Conservation (phyloP, 2,797 vertebrate species). For the Danio aesculapii region DNA sequence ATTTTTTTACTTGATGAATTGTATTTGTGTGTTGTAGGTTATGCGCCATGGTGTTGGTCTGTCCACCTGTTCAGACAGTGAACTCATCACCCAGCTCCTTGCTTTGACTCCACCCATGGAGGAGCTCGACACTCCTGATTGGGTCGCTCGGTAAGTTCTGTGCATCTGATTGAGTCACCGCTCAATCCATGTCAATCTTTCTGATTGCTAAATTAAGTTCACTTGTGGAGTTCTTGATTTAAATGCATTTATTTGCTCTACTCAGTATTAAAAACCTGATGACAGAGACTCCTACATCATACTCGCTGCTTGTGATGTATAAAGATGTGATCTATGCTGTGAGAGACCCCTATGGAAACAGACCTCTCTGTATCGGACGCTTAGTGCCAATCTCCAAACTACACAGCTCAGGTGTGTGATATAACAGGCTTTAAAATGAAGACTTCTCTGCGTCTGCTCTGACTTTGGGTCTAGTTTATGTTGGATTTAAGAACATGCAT, state of each 20-base stretch:
- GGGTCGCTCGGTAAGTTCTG: constrained; percentile 91
- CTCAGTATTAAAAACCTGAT: constrained; percentile 96
- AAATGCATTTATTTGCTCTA: constrained; percentile 11
- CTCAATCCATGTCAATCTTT: neutral
- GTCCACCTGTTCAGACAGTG: constrained; percentile 97
- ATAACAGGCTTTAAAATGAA: neutral
- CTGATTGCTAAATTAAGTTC: neutral
- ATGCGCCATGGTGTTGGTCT: constrained; percentile 96
- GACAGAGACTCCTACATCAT: constrained; percentile 93
- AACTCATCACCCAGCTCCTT: constrained; percentile 96
- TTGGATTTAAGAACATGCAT: neutral
- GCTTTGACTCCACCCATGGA: constrained; percentile 95
- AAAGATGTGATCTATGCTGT: constrained; percentile 95
- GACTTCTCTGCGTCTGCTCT: neutral
- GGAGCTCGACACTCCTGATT: constrained; percentile 89
- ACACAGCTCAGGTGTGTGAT: constrained; percentile 79
- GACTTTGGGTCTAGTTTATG: neutral
- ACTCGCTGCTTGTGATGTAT: constrained; percentile 95
- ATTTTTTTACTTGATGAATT: neutral
- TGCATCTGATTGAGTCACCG: neutral
- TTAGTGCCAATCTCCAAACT: constrained; percentile 90
- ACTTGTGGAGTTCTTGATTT: neutral
- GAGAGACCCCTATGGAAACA: constrained; percentile 96
- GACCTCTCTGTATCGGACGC: constrained; percentile 93
- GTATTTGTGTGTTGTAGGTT: constrained; percentile 77